Evolutionary conservation across 2,888 invertebrate genomes (phyloP), one percentile per base, ranked within the genome.

Genomic region (Dermolepida albohirtum): DNA sequence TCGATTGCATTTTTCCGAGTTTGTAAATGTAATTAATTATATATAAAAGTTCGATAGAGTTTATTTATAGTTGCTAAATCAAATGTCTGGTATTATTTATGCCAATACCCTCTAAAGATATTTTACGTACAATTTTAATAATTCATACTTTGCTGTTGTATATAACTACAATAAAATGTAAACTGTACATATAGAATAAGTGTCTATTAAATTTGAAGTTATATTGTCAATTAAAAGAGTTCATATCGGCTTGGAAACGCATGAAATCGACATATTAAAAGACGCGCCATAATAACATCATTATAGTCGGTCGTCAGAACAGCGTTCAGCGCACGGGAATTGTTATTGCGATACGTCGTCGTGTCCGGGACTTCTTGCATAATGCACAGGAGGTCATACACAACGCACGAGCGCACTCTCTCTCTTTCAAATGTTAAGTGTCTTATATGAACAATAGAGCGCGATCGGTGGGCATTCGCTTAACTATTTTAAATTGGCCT

Each of bases 401-500:
- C 16, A 17, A 39, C 17, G 50, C 34, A 34, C 22, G 34, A 8
- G 12, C 17, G 55, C 39, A n/a, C 16, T 52, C 17, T 65, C 10
- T 67, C 49, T 62, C 17, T 47, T 59, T 66, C 55, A 57, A 66
- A 66, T 34, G 40, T 50, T 66, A 50, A 66, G 10, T 39, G 40
- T 66, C 47, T 57, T 41, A 14, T 29, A 27, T 40, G 43, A 62
- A 62, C 59, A 59, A 59, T 67, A 22, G 50, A 34, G 34, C 34
- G 34, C 34, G 34, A 34, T 43, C 40, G 59, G 49, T 50, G 41
- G 40, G 41, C 51, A 57, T 62, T 50, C 59, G 14, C 66, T 66
- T 67, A 69, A 69, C 64, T 67, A 62, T 68, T 71, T 69, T 63
- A 69, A 71, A 71, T 71, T 69, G 64, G 67, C 65, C 64, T 69